These are phyloP conservation scores for Emydocephalus ijimae DNA, from an alignment of 2,113 vertebrate species.

Conservation along the genomic window DNA sequence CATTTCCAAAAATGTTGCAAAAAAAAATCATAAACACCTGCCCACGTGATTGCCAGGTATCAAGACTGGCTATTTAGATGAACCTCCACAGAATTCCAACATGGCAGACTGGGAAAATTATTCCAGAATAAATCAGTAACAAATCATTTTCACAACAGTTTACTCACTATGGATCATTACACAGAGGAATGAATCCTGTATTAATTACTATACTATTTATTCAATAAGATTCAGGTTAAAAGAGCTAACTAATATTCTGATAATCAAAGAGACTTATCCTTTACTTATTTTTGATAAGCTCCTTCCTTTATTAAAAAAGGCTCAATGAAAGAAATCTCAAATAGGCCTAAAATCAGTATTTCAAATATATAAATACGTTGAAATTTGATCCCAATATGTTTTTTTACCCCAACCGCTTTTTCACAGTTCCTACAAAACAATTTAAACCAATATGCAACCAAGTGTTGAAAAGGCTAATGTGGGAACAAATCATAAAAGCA, in stretches of 20 bases:
- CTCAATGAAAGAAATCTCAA: neutral
- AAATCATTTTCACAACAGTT: neutral
- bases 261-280: neutral
- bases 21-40: neutral
- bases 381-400: neutral
- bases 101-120: neutral
- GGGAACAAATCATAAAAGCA: slow-evolving; percentile 50
- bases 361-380: slow-evolving; percentile 5
- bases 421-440: neutral
- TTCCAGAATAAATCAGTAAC: neutral
- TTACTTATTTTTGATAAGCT: neutral
- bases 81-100: neutral
- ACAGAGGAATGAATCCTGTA: neutral
- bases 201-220: neutral
- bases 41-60: neutral
- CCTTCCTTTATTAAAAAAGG: neutral
- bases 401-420: neutral
- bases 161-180: neutral
- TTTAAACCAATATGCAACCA: slow-evolving; percentile 36
- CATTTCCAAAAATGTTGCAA: neutral
- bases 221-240: neutral
- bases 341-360: too few species aligned
- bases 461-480: slow-evolving; percentile 52
- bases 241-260: neutral
- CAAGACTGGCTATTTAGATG: neutral